These are phyloP conservation scores for Eulacestoma nigropectus DNA, from an alignment of 2,113 vertebrate species.

Conservation along the genomic window DNA sequence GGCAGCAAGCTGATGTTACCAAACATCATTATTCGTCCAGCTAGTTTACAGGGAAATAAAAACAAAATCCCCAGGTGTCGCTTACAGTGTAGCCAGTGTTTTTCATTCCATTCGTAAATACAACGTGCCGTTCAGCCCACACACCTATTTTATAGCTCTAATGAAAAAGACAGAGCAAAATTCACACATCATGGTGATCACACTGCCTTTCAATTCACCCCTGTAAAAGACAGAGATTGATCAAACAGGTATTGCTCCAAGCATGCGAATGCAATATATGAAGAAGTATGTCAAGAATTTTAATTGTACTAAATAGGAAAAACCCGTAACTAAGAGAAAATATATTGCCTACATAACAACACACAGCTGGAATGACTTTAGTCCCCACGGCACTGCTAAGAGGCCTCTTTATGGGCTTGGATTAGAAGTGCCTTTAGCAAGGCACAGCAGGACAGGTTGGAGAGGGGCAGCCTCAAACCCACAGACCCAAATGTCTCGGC, in stretches of 20 bases:
- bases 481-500: fast-evolving
- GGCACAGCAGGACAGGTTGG: background rate
- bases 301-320: slow-evolving; percentile 33
- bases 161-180: slow-evolving; percentile 33
- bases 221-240: background rate
- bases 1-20: background rate
- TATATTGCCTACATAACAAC: background rate
- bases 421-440: slow-evolving; percentile 4
- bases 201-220: background rate
- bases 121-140: background rate
- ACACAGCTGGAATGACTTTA: slow-evolving; percentile 41
- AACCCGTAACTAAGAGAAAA: background rate
- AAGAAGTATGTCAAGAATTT: slow-evolving; percentile 30
- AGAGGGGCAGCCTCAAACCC: background rate
- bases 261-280: background rate
- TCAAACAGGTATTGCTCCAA: background rate
- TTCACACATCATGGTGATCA: background rate
- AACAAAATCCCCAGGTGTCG: background rate
- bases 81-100: background rate
- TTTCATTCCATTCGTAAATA: background rate
- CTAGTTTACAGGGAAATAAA: slow-evolving; percentile 19
- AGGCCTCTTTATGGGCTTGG: slow-evolving; percentile 11
- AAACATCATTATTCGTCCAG: slow-evolving; percentile 5
- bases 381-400: background rate
- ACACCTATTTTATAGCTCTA: slow-evolving; percentile 36